phyloP scores from a whole-genome alignment of 2,797 vertebrate species.

The Sebastes reedi region DNA sequence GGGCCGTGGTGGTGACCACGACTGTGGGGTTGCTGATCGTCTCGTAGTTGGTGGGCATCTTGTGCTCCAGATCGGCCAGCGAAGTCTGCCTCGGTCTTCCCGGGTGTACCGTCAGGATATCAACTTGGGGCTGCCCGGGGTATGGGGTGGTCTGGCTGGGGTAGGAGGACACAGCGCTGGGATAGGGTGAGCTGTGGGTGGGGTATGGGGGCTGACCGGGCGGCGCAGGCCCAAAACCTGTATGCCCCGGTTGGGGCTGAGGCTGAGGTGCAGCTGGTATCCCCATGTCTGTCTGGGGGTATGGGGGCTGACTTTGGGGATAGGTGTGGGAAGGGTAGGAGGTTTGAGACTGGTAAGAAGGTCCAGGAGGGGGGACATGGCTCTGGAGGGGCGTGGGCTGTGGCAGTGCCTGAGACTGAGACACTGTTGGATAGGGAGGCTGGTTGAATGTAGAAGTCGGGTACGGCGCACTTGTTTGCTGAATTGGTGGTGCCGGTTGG shows the following conservation, averaged over 20 bases:
- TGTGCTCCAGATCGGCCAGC: slow-evolving; percentile 95
- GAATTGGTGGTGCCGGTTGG: slow-evolving; percentile 77
- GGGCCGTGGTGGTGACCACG: slow-evolving; percentile 86
- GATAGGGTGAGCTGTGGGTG: slow-evolving; percentile 87
- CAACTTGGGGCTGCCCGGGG: slow-evolving; percentile 83
- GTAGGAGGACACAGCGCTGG: slow-evolving; percentile 85
- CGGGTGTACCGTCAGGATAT: slow-evolving; percentile 84
- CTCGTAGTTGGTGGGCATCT: slow-evolving; percentile 96
- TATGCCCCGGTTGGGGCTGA: slow-evolving; percentile 84
- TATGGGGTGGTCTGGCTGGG: slow-evolving; percentile 86
- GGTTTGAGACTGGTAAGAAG: slow-evolving; percentile 84
- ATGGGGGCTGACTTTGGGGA: slow-evolving; percentile 83
- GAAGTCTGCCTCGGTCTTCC: slow-evolving; percentile 94
- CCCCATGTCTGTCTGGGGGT: slow-evolving; percentile 88
- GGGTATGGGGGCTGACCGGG: slow-evolving; percentile 88
- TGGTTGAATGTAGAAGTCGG: slow-evolving; percentile 83
- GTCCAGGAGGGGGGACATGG: slow-evolving; percentile 81
- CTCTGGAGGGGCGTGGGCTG: slow-evolving; percentile 89
- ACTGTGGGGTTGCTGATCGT: slow-evolving; percentile 88
- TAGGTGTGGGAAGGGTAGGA: slow-evolving; percentile 87
- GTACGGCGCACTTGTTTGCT: slow-evolving; percentile 75
- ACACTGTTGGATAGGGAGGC: slow-evolving; percentile 85
- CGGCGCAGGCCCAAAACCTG: slow-evolving; percentile 86
- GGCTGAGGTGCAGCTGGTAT: slow-evolving; percentile 76
- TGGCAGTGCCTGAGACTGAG: slow-evolving; percentile 87